phyloP scores from a whole-genome alignment of 2,888 invertebrate species.

The Eupithecia vulgata region DNA sequence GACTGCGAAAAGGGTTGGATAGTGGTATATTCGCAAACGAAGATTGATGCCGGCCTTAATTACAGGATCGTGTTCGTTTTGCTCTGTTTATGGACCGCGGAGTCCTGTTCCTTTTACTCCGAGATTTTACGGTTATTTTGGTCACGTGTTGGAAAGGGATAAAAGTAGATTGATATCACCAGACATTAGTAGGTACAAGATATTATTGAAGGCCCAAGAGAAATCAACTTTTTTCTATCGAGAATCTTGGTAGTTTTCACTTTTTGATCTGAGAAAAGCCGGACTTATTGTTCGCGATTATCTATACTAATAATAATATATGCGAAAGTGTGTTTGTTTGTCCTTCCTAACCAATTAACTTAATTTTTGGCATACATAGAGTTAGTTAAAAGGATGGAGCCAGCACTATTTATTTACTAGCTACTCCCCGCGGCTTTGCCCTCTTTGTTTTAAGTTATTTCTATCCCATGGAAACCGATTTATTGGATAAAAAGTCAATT shows the following conservation, averaged over 20 bases:
- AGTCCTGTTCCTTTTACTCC: slow-evolving; percentile 26
- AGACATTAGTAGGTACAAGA: neutral
- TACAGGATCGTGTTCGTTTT: slow-evolving; percentile 45
- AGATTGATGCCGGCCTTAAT: slow-evolving; percentile 59
- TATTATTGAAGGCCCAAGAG: neutral
- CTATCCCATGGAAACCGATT: too few relatives aligned
- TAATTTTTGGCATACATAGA: too few relatives aligned
- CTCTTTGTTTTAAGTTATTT: too few relatives aligned
- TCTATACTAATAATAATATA: too few relatives aligned
- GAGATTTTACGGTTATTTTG: slow-evolving; percentile 2
- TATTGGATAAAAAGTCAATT: too few relatives aligned
- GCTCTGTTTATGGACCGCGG: slow-evolving; percentile 24
- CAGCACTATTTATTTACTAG: too few relatives aligned
- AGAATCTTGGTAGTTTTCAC: neutral
- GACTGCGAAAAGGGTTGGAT: slow-evolving; percentile 38
- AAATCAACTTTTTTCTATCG: neutral
- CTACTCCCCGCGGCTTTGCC: too few relatives aligned
- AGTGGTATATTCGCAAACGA: slow-evolving; percentile 43
- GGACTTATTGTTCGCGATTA: neutral
- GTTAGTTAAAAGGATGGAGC: too few relatives aligned
- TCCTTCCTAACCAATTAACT: too few relatives aligned
- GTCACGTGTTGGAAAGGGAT: slow-evolving; percentile 23
- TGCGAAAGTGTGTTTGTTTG: too few relatives aligned
- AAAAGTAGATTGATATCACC: neutral
- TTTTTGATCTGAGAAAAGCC: neutral